Percentiles rank a stretch among this genome's conserved stretches.
Evolutionary conservation across 1,140 invertebrate genomes (phyloP).

Genomic region (Drosophila fuyamai): DNA sequence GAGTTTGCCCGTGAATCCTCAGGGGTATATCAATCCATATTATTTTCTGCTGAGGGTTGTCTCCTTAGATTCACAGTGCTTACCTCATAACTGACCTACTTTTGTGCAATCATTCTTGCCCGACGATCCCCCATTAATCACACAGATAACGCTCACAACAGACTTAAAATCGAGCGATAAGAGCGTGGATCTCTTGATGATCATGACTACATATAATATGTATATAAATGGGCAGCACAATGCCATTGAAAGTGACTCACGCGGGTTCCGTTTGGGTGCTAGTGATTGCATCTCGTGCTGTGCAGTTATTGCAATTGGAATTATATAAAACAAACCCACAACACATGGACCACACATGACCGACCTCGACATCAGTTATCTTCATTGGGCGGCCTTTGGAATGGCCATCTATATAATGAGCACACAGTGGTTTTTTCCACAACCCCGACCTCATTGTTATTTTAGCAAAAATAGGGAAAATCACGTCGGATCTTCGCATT

Average conservation of each 20-base stretch:
- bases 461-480: neutral
- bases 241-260: conserved; percentile 14
- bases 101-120: conserved; percentile 11
- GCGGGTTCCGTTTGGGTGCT: conserved; percentile 11
- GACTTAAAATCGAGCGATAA: neutral
- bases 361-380: conserved; percentile 35
- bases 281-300: conserved; percentile 31
- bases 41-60: conserved; percentile 1
- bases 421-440: conserved; percentile 7
- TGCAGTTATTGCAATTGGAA: conserved; percentile 3
- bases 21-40: conserved; percentile 17
- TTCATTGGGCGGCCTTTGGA: conserved; percentile 18
- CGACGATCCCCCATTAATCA: conserved; percentile 25
- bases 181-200: conserved; percentile 5
- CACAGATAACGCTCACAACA: conserved; percentile 3
- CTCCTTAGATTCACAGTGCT: conserved; percentile 7
- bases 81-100: conserved; percentile 24
- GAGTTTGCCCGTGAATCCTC: neutral
- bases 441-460: neutral
- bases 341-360: conserved; percentile 12
- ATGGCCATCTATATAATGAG: conserved; percentile 10
- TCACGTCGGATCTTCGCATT: conserved; percentile 1
- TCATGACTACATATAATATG: neutral
- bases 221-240: neutral
- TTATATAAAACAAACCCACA: neutral